Conservation (phyloP, 2,888 invertebrate genomes). For the Rhimphoctona megacephalus region DNA sequence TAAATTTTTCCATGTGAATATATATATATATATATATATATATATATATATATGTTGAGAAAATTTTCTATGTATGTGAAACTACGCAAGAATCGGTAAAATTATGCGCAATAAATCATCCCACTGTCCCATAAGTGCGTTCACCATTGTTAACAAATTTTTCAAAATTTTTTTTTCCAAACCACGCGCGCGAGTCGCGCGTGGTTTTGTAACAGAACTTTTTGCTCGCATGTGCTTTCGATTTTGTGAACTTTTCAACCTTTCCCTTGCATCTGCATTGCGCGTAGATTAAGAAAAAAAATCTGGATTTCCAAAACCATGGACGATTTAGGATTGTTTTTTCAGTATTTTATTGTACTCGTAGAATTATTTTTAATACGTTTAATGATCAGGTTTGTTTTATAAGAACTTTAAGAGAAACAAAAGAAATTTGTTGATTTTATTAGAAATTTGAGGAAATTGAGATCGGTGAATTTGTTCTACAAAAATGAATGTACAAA, state of each 20-base stretch:
- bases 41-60: neutral
- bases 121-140: conserved; percentile 30
- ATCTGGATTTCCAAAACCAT: neutral
- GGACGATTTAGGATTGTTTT: neutral
- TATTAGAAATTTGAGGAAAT: neutral
- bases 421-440: neutral
- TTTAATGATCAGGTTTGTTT: neutral
- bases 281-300: neutral
- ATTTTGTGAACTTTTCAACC: neutral
- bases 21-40: neutral
- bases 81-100: conserved; percentile 31
- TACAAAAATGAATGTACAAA: neutral
- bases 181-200: conserved; percentile 60
- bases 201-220: conserved; percentile 63
- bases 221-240: neutral
- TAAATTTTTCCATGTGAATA: conserved; percentile 1
- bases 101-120: conserved; percentile 65
- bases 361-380: neutral
- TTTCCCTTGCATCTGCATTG: neutral
- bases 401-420: neutral
- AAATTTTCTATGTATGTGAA: conserved; percentile 10
- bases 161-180: conserved; percentile 27
- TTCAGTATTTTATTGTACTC: neutral
- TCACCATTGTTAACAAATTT: conserved; percentile 1
- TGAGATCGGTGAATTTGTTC: neutral